Evolutionary conservation across 2,797 vertebrate genomes (phyloP), one percentile per base, ranked within the genome.

Genomic region (Clarias fuscus): DNA sequence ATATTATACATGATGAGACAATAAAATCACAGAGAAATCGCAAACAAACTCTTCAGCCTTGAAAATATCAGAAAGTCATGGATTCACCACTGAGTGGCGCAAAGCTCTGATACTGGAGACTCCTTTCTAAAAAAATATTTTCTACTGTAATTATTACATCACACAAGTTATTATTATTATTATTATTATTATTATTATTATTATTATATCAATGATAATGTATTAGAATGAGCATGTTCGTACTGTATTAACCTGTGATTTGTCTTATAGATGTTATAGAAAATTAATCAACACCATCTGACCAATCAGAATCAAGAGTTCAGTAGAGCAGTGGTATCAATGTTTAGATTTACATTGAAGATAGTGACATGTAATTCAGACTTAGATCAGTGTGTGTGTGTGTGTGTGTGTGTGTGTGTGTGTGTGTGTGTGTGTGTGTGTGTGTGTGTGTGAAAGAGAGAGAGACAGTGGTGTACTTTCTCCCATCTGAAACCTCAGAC

Each of bases 401-500:
- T 73, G 71, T 73, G 33, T 70, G 70, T 72, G 33, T 72, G 33
- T 11, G 40, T 43, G 70, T 43, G 37, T 43, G 71, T 43, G 81
- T 81, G 78, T 75, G 15, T 81, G 37, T 82, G 61, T 82, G 37
- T 67, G 15, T 81, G 37, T 82, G 61, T 82, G 37, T 67, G 17
- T 4, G 79, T 13, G 27, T 7, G 64, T 30, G 56, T 33, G 15
- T 27, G 0, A 20, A 22, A 4, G 33, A 43, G 18, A 40, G 43
- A 53, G 4, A 81, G 56, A 61, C 7, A 58, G 0, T 11, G 24
- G 58, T 82, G 79, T 27, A 24, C 37, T n/a, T 48, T 82, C 17
- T 8, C 20, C 24, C 14, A 24, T 83, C 56, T 37, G 56, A 61
- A 73, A 72, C 56, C 33, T 43, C 68, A 27, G 13, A 8, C 30